Evolutionary conservation across 2,113 vertebrate genomes (phyloP), one percentile per base, ranked within the genome.

Genomic region (Aptenodytes forsteri): DNA sequence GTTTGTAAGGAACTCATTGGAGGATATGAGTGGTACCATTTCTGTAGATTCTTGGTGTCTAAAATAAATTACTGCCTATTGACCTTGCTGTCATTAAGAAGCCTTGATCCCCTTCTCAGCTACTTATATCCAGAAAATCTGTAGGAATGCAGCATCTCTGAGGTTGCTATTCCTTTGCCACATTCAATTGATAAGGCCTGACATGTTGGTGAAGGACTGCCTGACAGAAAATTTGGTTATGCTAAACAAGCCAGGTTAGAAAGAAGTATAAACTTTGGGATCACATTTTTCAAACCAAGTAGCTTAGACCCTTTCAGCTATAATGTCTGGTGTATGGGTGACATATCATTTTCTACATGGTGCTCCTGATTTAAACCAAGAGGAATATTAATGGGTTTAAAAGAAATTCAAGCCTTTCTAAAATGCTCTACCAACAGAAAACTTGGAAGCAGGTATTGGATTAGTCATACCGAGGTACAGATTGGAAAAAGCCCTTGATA

Each of bases 161-260:
- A 62, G 12, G 9, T 11, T 73, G 42, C 6, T 56, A 2, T 46
- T 82, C 13, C 23, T 90, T 79, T 88, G 21, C 42, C 11, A 46
- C 27, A 50, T 66, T 85, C 0, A 0, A 1, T 11, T 75, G 36
- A 54, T 71, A 61, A 0, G 4, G 14, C 56, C 25, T 78, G 36
- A 79, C 36, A 73, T 19, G 12, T 84, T 38, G 34, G 30, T 82
- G 64, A 93, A 81, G n/a, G 29, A n/a, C 36, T 61, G 8, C 67
- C 32, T 50, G 64, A 29, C 20, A 89, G 58, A 50, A 83, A 42
- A 21, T 7, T 38, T 16, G 17, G 58, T 36, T 84, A 55, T 65
- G 8, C 46, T 40, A 70, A 87, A 7, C 9, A 23, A 90, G 8
- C 13, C 13, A 70, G 25, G 9, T 55, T 73, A 81, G n/a, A 70